Evolutionary conservation across 1,140 invertebrate genomes (phyloP).

Genomic region (Oedothorax gibbosus): DNA sequence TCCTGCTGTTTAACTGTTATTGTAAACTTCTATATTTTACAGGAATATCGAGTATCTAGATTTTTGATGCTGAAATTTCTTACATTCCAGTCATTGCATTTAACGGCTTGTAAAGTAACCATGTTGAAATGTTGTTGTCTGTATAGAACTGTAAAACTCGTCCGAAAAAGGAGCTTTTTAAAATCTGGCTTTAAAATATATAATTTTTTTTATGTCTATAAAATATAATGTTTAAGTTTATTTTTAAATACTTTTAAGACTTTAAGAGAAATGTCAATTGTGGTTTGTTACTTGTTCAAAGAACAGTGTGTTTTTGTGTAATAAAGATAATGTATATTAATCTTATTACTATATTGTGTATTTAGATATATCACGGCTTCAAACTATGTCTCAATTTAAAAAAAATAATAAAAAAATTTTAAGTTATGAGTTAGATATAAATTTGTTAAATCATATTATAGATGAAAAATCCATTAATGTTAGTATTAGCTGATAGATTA

Average conservation of each 20-base stretch:
- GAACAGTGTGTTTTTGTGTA: too few relatives aligned
- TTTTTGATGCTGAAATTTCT: slow-evolving; percentile 58
- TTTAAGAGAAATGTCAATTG: background rate
- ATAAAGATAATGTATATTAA: too few relatives aligned
- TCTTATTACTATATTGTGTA: too few relatives aligned
- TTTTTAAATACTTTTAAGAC: background rate
- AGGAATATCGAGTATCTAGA: slow-evolving; percentile 49
- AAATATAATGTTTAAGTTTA: background rate
- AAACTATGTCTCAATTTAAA: too few relatives aligned
- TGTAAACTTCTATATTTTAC: slow-evolving; percentile 54
- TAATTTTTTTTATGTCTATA: background rate
- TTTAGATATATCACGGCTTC: too few relatives aligned
- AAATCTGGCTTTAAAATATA: background rate
- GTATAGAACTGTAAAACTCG: slow-evolving; percentile 33
- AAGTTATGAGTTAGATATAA: too few relatives aligned
- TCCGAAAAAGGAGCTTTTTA: slow-evolving; percentile 28
- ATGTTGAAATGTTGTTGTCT: slow-evolving; percentile 39
- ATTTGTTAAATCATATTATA: too few relatives aligned
- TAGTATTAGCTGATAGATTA: too few relatives aligned
- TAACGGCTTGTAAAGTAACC: slow-evolving; percentile 52
- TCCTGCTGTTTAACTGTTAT: slow-evolving; percentile 41
- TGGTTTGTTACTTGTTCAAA: background rate
- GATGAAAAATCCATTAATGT: too few relatives aligned
- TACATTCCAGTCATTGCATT: slow-evolving; percentile 61
- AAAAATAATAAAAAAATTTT: too few relatives aligned